Evolutionary conservation across 2,797 vertebrate species (phyloP).

Genomic region (Anguilla marmorata): DNA sequence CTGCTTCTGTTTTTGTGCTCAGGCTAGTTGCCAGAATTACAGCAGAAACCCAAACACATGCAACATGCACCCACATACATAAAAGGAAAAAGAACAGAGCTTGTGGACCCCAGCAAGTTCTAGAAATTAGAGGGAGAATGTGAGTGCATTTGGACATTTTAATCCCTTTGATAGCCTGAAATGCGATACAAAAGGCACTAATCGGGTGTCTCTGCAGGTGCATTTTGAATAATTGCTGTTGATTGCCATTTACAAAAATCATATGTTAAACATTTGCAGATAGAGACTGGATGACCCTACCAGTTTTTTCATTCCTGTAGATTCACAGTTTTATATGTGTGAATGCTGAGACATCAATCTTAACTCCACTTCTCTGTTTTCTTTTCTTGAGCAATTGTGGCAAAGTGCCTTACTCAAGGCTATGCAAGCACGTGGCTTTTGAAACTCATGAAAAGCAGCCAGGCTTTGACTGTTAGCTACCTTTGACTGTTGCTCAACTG

Average conservation of each 20-base stretch:
- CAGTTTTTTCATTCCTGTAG: not conserved
- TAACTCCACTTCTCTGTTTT: not conserved
- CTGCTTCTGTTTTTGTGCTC: slow-evolving; percentile 3
- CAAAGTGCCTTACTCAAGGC: not conserved
- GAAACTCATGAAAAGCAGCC: not conserved
- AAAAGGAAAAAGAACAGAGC: not conserved
- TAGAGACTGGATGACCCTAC: not conserved
- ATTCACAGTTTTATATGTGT: not conserved
- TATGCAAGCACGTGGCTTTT: not conserved
- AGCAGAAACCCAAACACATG: not conserved
- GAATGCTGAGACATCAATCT: not conserved
- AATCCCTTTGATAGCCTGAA: not conserved
- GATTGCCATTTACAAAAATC: not conserved
- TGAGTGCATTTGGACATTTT: not conserved
- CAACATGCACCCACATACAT: not conserved
- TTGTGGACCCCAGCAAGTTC: not conserved
- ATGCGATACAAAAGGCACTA: not conserved
- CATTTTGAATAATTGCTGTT: not conserved
- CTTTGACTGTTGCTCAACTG: not conserved
- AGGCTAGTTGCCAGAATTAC: not conserved
- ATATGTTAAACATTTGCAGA: not conserved
- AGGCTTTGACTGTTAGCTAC: not conserved
- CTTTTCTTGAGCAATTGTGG: not conserved
- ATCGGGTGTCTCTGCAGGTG: not conserved
- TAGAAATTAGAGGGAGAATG: not conserved